Conservation (phyloP, 2,888 invertebrate species). For the Cataglyphis albicans region DNA sequence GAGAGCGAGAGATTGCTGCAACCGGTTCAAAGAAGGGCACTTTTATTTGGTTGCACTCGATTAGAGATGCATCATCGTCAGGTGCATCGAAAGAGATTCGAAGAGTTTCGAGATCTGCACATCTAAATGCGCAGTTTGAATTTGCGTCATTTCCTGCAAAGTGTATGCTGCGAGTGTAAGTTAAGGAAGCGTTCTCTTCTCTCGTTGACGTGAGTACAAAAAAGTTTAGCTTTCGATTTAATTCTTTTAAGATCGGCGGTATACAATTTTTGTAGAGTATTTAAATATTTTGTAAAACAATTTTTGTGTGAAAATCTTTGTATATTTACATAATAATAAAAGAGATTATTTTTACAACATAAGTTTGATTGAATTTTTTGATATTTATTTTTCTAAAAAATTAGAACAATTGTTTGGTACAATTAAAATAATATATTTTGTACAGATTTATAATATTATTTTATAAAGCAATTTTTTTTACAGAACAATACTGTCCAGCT, state of each 20-base stretch:
- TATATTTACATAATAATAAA: no score
- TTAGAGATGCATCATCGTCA: background rate
- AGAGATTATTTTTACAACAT: no score
- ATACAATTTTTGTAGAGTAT: background rate
- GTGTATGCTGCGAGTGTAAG: background rate
- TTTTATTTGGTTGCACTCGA: background rate
- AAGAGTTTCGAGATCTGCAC: background rate
- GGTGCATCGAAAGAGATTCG: background rate
- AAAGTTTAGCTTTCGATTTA: conserved; percentile 4
- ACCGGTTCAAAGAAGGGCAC: background rate
- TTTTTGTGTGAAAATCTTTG: no score
- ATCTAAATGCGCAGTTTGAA: conserved; percentile 13
- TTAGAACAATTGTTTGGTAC: no score
- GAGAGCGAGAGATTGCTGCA: background rate
- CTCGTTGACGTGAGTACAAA: background rate
- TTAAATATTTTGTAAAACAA: no score
- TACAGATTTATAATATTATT: no score
- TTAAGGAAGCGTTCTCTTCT: background rate
- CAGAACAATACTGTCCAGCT: background rate
- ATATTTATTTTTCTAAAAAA: no score
- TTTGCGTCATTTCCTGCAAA: conserved; percentile 2
- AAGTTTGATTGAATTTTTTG: no score
- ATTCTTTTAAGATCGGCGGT: background rate
- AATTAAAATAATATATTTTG: no score
- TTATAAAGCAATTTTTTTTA: no score